Percentiles rank a stretch among this genome's conserved stretches.
Evolutionary conservation across 2,113 vertebrate genomes (phyloP).

Genomic region (Aleadryas rufinucha): DNA sequence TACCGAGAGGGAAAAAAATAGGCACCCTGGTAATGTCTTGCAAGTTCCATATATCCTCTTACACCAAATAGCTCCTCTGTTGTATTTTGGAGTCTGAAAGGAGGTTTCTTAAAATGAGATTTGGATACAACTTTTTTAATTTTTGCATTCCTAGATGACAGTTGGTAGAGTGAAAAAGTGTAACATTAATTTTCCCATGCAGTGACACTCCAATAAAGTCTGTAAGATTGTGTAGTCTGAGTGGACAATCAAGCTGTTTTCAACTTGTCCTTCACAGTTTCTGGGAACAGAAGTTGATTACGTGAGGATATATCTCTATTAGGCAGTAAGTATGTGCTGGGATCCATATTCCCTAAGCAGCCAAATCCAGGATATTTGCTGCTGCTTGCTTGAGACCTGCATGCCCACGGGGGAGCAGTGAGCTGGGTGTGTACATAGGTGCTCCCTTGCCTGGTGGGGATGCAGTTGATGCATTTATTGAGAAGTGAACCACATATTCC

Average conservation of each 20-base stretch:
- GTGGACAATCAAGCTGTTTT: not conserved
- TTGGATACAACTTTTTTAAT: not conserved
- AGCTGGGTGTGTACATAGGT: not conserved
- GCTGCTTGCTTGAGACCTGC: not conserved
- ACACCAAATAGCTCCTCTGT: not conserved
- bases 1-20: not conserved
- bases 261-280: not conserved
- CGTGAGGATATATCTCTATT: not conserved
- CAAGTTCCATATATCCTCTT: not conserved
- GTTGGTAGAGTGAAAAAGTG: not conserved
- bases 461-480: not conserved
- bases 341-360: not conserved
- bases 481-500: not conserved
- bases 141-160: not conserved
- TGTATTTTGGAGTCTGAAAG: not conserved
- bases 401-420: not conserved
- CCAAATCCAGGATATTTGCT: accelerated
- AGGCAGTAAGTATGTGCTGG: not conserved
- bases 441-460: not conserved
- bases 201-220: not conserved
- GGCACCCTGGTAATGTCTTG: not conserved
- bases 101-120: not conserved
- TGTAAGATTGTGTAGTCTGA: not conserved
- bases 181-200: not conserved
- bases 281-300: not conserved